Percentiles rank a stretch among this genome's conserved stretches.
Conservation (phyloP, 92 coral and sea anemone genomes). For the Porites divaricata region DNA sequence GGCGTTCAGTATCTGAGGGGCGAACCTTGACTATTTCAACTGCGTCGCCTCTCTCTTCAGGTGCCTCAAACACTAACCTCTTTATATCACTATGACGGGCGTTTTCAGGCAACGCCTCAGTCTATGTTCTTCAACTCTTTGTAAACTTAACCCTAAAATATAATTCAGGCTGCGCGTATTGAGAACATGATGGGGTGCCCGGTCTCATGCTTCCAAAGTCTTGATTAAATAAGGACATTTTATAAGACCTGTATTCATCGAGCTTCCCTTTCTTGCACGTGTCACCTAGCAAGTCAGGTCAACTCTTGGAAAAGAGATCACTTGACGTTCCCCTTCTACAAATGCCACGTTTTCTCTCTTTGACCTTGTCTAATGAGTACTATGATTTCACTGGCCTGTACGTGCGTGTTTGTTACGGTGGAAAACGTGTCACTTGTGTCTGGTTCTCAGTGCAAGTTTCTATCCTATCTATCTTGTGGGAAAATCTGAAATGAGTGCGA, state of each 20-base stretch:
- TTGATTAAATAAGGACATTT: no score
- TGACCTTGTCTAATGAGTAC: conserved; percentile 5
- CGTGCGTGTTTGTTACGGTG: neutral
- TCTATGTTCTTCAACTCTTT: neutral
- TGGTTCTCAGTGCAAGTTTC: neutral
- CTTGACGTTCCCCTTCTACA: neutral
- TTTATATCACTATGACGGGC: neutral
- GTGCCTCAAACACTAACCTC: conserved; percentile 5
- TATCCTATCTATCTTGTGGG: conserved; percentile 2
- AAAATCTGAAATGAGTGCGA: conserved; percentile 10
- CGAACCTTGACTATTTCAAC: conserved; percentile 21
- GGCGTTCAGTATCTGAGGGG: conserved; percentile 16
- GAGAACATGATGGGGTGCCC: neutral
- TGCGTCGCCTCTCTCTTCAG: neutral
- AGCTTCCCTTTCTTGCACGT: conserved; percentile 8
- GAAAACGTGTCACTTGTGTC: neutral
- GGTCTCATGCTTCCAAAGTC: no score
- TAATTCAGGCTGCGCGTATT: neutral
- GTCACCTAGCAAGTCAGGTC: conserved; percentile 12
- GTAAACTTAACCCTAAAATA: neutral
- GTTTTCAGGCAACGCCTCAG: neutral
- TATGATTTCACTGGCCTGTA: neutral
- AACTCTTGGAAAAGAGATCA: conserved; percentile 5
- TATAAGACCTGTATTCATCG: no score
- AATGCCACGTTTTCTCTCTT: conserved; percentile 36